Percentiles rank a stretch among this genome's conserved stretches.
phyloP scores from a whole-genome alignment of 2,797 vertebrate species.

The Steatocranus sp. region DNA sequence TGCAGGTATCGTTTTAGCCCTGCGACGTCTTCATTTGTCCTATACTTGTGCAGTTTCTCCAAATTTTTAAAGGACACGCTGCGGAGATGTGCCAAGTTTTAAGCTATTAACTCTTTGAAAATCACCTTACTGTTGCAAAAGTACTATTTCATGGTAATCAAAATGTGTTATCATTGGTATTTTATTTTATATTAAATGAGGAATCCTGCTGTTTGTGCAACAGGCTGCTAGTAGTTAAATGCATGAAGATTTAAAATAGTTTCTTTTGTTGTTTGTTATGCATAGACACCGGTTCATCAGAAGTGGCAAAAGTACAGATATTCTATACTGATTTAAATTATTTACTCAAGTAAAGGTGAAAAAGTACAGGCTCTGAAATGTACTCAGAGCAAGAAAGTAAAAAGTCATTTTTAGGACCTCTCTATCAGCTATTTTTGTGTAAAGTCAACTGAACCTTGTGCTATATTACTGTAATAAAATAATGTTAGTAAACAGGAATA shows the following conservation, averaged over 20 bases:
- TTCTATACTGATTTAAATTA: background rate
- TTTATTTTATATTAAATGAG: background rate
- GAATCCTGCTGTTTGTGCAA: background rate
- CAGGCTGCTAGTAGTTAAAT: background rate
- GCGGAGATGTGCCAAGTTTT: fast-evolving
- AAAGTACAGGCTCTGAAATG: fast-evolving
- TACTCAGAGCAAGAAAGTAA: background rate
- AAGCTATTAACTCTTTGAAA: background rate
- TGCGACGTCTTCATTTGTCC: fast-evolving
- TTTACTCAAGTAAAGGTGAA: background rate
- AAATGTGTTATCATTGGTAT: fast-evolving
- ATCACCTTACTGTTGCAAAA: background rate
- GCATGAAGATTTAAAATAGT: background rate
- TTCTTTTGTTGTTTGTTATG: fast-evolving
- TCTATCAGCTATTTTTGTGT: background rate
- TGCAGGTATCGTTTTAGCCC: background rate
- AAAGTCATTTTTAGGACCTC: background rate
- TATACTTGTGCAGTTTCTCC: background rate
- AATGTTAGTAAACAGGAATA: background rate
- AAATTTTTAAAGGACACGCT: background rate
- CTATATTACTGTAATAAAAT: background rate
- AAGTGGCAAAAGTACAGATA: background rate
- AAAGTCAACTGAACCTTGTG: background rate
- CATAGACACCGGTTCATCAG: background rate
- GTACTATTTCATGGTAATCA: background rate